Conservation (phyloP, 2,113 vertebrate species). For the Silurus asotus region DNA sequence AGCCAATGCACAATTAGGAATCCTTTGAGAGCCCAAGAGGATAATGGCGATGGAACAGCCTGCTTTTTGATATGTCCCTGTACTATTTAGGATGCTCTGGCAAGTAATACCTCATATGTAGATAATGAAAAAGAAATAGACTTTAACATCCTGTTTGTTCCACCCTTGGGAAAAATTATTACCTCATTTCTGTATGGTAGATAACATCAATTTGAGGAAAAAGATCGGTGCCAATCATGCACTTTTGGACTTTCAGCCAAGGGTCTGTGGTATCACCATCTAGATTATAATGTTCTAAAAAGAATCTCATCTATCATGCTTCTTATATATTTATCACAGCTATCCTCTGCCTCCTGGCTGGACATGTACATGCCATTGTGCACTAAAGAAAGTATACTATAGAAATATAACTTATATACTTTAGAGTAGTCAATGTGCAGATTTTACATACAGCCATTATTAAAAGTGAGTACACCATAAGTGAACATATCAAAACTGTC, state of each 20-base stretch:
- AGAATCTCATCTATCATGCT: neutral
- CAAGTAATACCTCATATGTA: neutral
- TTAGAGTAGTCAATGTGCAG: too few relatives aligned
- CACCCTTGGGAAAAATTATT: neutral
- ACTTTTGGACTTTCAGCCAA: neutral
- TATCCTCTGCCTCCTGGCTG: too few relatives aligned
- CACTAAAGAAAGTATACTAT: too few relatives aligned
- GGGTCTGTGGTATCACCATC: neutral
- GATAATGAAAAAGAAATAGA: neutral
- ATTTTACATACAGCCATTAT: too few relatives aligned
- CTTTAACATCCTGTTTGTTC: conserved; percentile 16
- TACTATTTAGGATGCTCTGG: neutral
- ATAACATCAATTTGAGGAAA: neutral
- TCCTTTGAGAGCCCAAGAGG: conserved; percentile 26
- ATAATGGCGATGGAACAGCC: conserved; percentile 39
- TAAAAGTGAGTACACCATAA: too few relatives aligned
- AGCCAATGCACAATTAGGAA: neutral
- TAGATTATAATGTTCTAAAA: neutral
- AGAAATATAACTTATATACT: too few relatives aligned
- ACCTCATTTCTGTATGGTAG: neutral
- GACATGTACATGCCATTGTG: neutral
- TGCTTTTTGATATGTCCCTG: conserved; percentile 52
- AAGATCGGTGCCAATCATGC: neutral
- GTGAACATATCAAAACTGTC: too few relatives aligned
- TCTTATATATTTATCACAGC: too few relatives aligned